These are phyloP conservation scores for Bimastos eiseni DNA, from an alignment of 2,888 invertebrate species.

Conservation along the genomic window DNA sequence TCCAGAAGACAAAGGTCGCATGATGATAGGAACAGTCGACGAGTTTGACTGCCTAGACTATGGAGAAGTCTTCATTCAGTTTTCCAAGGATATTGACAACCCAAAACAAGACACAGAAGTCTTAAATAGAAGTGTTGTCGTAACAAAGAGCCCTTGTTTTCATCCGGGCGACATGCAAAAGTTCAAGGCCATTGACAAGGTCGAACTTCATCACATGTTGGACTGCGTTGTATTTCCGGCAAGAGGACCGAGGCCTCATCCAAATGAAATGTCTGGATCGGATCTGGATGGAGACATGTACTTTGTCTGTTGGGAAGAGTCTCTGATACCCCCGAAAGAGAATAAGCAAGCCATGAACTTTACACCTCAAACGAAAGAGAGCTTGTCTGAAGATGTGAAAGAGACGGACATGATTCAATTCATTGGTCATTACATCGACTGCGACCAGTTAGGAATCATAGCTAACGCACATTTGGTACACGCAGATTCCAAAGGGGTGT, in stretches of 20 bases:
- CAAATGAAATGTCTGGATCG: constrained; percentile 62
- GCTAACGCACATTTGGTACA: constrained; percentile 58
- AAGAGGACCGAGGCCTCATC: constrained; percentile 59
- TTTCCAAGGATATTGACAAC: constrained; percentile 41
- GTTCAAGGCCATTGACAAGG: constrained; percentile 51
- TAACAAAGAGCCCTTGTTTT: constrained; percentile 63
- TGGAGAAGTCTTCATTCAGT: constrained; percentile 53
- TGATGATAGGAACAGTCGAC: constrained; percentile 59
- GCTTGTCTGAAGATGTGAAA: constrained; percentile 32
- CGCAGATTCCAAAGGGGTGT: constrained; percentile 46
- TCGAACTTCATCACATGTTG: constrained; percentile 48
- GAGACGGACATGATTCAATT: constrained; percentile 56
- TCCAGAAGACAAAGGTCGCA: constrained; percentile 51
- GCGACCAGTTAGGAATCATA: constrained; percentile 48
- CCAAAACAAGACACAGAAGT: not conserved
- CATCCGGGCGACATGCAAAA: constrained; percentile 61
- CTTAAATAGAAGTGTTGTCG: constrained; percentile 52
- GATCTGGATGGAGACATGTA: constrained; percentile 46
- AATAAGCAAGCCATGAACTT: constrained; percentile 43
- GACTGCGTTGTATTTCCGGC: constrained; percentile 63
- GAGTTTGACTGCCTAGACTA: constrained; percentile 54
- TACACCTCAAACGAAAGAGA: constrained; percentile 31
- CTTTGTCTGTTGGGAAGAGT: constrained; percentile 59
- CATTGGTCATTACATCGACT: constrained; percentile 55
- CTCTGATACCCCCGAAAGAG: constrained; percentile 49